A percentile compares a stretch with the other conserved stretches of the same genome.
Conservation (phyloP, 2,113 vertebrate species). For the Dromiciops gliroides region DNA sequence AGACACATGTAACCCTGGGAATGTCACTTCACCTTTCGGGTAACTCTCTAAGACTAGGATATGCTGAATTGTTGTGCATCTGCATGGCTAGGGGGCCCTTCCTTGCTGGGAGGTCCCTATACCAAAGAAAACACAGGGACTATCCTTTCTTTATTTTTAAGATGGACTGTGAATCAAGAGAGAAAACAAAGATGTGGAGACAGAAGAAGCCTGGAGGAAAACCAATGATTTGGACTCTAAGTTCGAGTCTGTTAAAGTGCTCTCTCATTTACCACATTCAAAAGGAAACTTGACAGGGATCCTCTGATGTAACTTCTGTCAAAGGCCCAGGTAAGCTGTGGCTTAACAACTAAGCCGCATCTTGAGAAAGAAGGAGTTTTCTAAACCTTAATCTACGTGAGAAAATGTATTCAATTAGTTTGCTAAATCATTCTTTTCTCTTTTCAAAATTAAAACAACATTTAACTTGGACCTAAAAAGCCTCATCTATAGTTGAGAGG, state of each 20-base stretch:
- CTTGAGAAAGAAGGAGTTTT: neutral
- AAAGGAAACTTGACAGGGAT: constrained; percentile 51
- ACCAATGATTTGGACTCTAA: constrained; percentile 36
- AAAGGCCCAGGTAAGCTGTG: constrained; percentile 41
- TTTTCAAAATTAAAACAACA: constrained; percentile 39
- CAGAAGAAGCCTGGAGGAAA: constrained; percentile 33
- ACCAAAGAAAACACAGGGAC: neutral
- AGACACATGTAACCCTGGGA: neutral
- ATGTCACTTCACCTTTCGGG: neutral
- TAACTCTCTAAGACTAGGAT: neutral
- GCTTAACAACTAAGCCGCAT: constrained; percentile 30
- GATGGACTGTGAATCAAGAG: constrained; percentile 44
- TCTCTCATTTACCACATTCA: constrained; percentile 56
- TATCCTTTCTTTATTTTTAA: constrained; percentile 32
- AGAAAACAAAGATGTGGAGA: constrained; percentile 43
- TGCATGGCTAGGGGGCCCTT: neutral
- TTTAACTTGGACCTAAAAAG: constrained; percentile 26
- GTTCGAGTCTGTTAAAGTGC: constrained; percentile 61
- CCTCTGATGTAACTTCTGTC: constrained; percentile 57
- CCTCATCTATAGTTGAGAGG: constrained; percentile 37
- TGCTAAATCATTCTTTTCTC: constrained; percentile 36
- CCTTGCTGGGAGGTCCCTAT: neutral
- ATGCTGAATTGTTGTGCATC: neutral
- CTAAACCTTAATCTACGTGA: constrained; percentile 22
- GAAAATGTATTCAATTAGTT: constrained; percentile 50